phyloP scores from a whole-genome alignment of 37 sponge, comb jelly and placozoan species.

The Spongilla lacustris region DNA sequence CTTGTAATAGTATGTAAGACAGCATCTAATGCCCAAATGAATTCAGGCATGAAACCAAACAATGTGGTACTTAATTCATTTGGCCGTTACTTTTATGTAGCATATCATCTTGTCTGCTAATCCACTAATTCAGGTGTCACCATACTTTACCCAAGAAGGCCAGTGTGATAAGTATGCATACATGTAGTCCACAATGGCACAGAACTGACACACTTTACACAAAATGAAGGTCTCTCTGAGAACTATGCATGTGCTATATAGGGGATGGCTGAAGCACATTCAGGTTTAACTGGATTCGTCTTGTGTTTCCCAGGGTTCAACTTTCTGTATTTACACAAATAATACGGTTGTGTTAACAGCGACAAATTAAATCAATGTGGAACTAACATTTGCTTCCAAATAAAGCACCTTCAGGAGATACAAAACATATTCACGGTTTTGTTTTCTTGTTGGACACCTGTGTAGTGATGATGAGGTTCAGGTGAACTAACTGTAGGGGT shows the following conservation, averaged over 20 bases:
- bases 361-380: neutral
- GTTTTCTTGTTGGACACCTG: constrained; percentile 83
- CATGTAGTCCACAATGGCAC: neutral
- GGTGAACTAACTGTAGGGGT: too few relatives aligned
- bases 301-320: constrained; percentile 38
- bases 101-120: too few relatives aligned
- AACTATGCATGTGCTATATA: neutral
- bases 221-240: neutral
- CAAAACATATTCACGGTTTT: constrained; percentile 77
- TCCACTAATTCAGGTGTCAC: too few relatives aligned
- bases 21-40: too few relatives aligned
- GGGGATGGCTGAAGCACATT: neutral
- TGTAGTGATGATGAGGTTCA: neutral
- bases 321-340: constrained; percentile 24
- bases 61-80: too few relatives aligned
- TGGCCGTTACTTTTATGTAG: too few relatives aligned
- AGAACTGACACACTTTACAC: neutral
- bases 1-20: too few relatives aligned
- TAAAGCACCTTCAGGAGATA: constrained; percentile 88
- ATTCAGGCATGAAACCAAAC: too few relatives aligned
- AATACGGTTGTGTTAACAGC: neutral
- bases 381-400: constrained; percentile 82
- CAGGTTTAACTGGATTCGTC: neutral
- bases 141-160: too few relatives aligned
- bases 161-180: neutral